Percentiles rank a stretch among this genome's conserved stretches.
Conservation (phyloP, 2,888 invertebrate species). For the Synergus umbraculus region DNA sequence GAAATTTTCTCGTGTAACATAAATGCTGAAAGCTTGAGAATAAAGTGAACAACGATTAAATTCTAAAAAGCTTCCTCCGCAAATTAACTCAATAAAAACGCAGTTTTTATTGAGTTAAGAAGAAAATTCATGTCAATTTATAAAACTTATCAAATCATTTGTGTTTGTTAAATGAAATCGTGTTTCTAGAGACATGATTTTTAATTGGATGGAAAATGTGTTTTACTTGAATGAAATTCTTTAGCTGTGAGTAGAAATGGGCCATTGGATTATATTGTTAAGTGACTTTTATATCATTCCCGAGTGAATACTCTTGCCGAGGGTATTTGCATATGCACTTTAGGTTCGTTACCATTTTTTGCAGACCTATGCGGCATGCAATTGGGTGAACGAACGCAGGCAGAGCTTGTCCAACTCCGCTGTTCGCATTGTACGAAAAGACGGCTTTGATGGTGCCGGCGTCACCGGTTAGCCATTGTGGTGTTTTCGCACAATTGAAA, state of each 20-base stretch:
- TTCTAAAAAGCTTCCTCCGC: neutral
- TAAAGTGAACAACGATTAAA: neutral
- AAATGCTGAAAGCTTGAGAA: neutral
- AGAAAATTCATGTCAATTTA: neutral
- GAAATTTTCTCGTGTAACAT: neutral
- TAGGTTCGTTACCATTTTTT: slow-evolving; percentile 42
- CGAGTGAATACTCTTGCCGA: slow-evolving; percentile 29
- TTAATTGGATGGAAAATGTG: no score
- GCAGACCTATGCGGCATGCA: slow-evolving; percentile 42
- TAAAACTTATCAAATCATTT: neutral
- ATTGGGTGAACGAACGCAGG: slow-evolving; percentile 51
- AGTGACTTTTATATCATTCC: slow-evolving; percentile 45
- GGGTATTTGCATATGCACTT: slow-evolving; percentile 31
- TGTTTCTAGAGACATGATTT: neutral
- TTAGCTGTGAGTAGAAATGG: slow-evolving; percentile 2
- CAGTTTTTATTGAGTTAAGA: no score
- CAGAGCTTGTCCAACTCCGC: slow-evolving; percentile 49
- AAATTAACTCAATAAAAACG: neutral
- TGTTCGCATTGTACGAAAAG: slow-evolving; percentile 53
- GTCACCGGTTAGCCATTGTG: slow-evolving; percentile 53
- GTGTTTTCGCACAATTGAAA: slow-evolving; percentile 53
- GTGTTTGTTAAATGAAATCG: neutral
- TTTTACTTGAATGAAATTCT: neutral
- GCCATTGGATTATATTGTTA: slow-evolving; percentile 14
- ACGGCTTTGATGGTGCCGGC: slow-evolving; percentile 53